Percentiles rank a stretch among this genome's conserved stretches.
These are phyloP conservation scores for Brachionus rotundiformis DNA, from an alignment of 1,140 invertebrate species.

Conservation along the genomic window DNA sequence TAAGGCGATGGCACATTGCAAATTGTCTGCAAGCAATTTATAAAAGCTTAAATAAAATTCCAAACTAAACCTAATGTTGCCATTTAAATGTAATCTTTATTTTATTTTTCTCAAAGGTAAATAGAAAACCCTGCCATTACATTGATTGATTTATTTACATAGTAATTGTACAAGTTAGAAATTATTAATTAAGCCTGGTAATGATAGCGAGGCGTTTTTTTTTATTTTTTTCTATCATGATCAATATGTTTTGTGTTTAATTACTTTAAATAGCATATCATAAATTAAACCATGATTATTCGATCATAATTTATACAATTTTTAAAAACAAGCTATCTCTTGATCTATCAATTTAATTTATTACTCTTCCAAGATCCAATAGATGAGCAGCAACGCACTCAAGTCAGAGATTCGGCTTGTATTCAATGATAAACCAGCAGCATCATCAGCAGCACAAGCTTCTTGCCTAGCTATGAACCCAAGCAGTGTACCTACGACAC, in stretches of 20 bases:
- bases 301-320: not conserved
- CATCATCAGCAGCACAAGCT: too few relatives aligned
- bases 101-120: too few relatives aligned
- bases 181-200: not conserved
- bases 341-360: not conserved
- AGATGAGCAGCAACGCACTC: not conserved
- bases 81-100: not conserved
- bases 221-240: not conserved
- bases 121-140: too few relatives aligned
- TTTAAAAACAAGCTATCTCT: too few relatives aligned
- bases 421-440: not conserved
- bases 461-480: too few relatives aligned
- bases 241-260: constrained; percentile 11
- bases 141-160: not conserved
- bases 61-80: not conserved
- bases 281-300: too few relatives aligned
- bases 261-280: not conserved
- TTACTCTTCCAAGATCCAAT: not conserved
- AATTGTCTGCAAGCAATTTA: not conserved
- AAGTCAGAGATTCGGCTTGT: not conserved
- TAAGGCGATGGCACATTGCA: not conserved
- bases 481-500: not conserved
- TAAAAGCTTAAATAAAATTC: not conserved
- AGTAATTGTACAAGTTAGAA: not conserved
- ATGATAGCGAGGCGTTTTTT: not conserved